These are phyloP conservation scores for Sphaerophoria taeniata DNA, from an alignment of 2,888 invertebrate genomes.

Conservation along the genomic window DNA sequence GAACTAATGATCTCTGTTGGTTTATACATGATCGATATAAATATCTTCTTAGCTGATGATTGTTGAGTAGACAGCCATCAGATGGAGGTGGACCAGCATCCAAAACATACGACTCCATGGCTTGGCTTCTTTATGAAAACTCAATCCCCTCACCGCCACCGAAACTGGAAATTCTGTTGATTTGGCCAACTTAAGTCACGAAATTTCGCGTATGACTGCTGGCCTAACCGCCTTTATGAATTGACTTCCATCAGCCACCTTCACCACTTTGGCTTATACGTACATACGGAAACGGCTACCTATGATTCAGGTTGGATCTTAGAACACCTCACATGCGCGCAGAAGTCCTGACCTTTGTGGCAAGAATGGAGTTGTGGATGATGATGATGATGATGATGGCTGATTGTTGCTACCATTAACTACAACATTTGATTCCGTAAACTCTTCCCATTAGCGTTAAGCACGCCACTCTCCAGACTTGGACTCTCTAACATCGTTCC, in stretches of 20 bases:
- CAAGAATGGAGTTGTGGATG: conserved; percentile 65
- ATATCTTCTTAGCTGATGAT: conserved; percentile 47
- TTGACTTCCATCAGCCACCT: no score
- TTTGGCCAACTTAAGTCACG: conserved; percentile 64
- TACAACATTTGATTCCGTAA: conserved; percentile 72
- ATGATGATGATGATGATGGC: conserved; percentile 66
- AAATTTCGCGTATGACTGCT: no score
- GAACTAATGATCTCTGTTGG: conserved; percentile 65
- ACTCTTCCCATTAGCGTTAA: conserved; percentile 73
- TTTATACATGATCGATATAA: conserved; percentile 67
- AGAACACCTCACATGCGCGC: no score
- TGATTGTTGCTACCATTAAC: conserved; percentile 68
- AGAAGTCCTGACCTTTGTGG: no score
- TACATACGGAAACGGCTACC: no score
- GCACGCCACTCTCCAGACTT: no score
- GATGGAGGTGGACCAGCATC: background rate
- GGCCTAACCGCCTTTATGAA: no score
- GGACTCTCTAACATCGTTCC: conserved; percentile 61
- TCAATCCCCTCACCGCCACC: conserved; percentile 12
- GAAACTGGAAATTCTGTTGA: no score
- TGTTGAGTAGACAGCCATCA: conserved; percentile 1
- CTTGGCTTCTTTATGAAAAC: background rate
- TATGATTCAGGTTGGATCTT: no score
- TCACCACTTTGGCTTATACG: no score
- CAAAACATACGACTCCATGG: no score